Base-by-base conservation (phyloP, 2,797 vertebrate genomes). In the Malacoraja senta region DNA sequence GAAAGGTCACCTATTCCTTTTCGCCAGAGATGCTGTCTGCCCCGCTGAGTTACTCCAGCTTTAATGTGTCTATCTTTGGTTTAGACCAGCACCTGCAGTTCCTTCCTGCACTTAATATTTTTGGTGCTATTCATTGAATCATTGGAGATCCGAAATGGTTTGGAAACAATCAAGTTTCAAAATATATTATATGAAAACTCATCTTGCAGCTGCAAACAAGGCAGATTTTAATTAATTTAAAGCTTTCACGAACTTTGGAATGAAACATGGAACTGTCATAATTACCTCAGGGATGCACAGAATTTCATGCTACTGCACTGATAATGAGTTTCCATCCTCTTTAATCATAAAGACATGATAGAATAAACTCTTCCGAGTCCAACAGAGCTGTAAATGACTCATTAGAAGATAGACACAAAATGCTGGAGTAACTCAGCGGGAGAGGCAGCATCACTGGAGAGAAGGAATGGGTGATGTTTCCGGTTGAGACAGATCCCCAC, bases 141-240 rank as follows among this genome's bases (percentile, higher is more conserved):
- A 29, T 29, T 68, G 21, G 35, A 71, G 8, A 72, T 38, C 19
- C 10, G 38, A 44, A 38, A 12, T 91, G 84, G 68, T 91, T 72
- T 38, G 32, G 65, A 72, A 72, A 24, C 13, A 21, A 21, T 29
- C 58, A 86, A 15, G 3, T 71, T 35, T 91, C 2, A 7, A 17
- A 68, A 88, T 35, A 63, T 32, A 29, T 13, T 10, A 72, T 35
- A 26, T 44, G 7, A 91, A 8, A 91, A 91, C 26, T 91, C 38
- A 91, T 72, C 32, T 38, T 4, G 19, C 9, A 24, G 35, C 32
- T 9, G 24, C 38, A 12, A 38, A 35, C 81, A 91, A 72, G 32
- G 68, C 21, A 24, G 17, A 35, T 91, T 72, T 91, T 90, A 65
- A 90, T 74, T 91, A 44, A 21, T 91, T 91, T 44, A 91, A 71